Evolutionary conservation across 2,888 invertebrate species (phyloP), one percentile per base, ranked within the genome.

Genomic region (Platynereis dumerilii): DNA sequence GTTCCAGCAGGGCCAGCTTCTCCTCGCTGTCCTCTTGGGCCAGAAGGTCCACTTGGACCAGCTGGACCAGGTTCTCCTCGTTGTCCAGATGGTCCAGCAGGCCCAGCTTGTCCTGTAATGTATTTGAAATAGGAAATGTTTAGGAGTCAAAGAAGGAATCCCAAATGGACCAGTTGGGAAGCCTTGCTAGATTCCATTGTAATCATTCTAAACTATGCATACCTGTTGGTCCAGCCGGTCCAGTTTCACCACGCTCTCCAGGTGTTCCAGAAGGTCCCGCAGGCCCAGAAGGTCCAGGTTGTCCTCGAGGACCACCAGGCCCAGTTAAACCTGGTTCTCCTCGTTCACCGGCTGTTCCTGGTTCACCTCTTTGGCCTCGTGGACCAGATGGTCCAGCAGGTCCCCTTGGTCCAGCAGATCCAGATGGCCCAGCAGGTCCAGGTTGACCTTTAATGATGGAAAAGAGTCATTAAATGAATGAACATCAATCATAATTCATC

Each of bases 301-400:
- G 56, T 56, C n/a, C 29, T 27, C 56, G 39, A 24, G 54, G 45
- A 15, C 73, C 73, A 42, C 48, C 20, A 27, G 59, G 20, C 28
- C 73, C 73, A 24, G 58, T 29, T 56, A 72, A 64, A 53, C 78
- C 77, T 52, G 54, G 39, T 28, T 56, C 62, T 45, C 62, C 62
- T 28, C 45, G 42, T 28, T 44, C 45, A 22, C 62, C 62, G 3
- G 39, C n/a, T 75, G 92, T 92, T 63, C 92, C 91, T 15, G 88
- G 26, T 17, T 34, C 24, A 7, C 67, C 67, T 3, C 79, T 75
- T 15, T 78, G 77, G 26, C 83, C 84, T 34, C 76, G 75, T 10
- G n/a, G 22, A 22, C 55, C 48, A 48, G 48, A 22, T 10, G 48
- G 48, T 20, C 48, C 48, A 60, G 67, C 28, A 17, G 52, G 58